phyloP scores from a whole-genome alignment of 1,140 invertebrate genomes.

The Pseudomyrmex dendroicus region DNA sequence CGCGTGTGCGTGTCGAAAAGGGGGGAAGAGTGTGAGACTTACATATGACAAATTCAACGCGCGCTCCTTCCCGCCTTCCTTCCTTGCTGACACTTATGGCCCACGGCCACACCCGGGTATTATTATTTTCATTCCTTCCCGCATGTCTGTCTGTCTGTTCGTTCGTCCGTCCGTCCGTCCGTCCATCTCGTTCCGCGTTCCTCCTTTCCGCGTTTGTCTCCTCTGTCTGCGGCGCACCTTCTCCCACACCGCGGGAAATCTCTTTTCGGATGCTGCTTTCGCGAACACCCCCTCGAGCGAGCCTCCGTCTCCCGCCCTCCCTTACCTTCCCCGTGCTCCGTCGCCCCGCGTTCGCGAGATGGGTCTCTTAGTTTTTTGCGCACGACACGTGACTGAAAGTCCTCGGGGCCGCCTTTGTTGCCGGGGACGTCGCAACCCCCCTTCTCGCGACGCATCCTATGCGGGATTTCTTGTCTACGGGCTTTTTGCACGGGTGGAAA shows the following conservation, averaged over 20 bases:
- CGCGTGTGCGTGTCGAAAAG: slow-evolving; percentile 66
- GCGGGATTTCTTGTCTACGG: slow-evolving; percentile 58
- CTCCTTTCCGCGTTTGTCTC: slow-evolving; percentile 65
- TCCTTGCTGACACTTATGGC: slow-evolving; percentile 80
- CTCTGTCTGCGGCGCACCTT: slow-evolving; percentile 70
- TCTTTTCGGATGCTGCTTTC: slow-evolving; percentile 77
- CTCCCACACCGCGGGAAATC: slow-evolving; percentile 65
- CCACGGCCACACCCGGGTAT: slow-evolving; percentile 78
- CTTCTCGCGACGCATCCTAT: slow-evolving; percentile 5
- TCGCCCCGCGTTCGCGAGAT: slow-evolving; percentile 44
- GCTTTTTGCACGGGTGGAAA: slow-evolving; percentile 12
- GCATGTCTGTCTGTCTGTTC: slow-evolving; percentile 74
- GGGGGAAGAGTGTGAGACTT: slow-evolving; percentile 73
- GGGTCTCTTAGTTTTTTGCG: slow-evolving; percentile 59
- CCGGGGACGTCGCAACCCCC: slow-evolving; percentile 41
- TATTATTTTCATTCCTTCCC: slow-evolving; percentile 83
- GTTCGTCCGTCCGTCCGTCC: slow-evolving; percentile 64
- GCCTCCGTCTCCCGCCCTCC: slow-evolving; percentile 21
- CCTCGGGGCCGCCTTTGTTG: slow-evolving; percentile 67
- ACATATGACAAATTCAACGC: slow-evolving; percentile 81
- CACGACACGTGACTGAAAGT: slow-evolving; percentile 68
- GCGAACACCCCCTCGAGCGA: slow-evolving; percentile 56
- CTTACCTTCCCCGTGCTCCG: slow-evolving; percentile 8
- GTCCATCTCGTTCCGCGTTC: slow-evolving; percentile 64
- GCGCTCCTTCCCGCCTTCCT: slow-evolving; percentile 76